Conservation (phyloP, 2,113 vertebrate genomes). For the Propithecus coquereli region DNA sequence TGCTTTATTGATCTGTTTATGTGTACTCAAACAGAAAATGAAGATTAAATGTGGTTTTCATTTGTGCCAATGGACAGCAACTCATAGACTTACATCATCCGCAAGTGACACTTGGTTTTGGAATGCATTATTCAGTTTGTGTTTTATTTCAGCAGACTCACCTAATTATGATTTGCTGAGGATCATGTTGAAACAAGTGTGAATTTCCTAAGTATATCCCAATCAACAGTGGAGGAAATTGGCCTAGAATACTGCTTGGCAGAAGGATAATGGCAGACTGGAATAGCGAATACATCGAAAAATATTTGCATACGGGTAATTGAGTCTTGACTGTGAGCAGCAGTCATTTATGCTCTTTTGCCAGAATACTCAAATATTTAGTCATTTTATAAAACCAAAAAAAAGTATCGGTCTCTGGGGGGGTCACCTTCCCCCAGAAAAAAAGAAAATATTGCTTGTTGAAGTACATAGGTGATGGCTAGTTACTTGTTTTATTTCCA, state of each 20-base stretch:
- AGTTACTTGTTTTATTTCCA: neutral
- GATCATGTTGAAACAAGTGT: neutral
- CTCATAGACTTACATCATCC: neutral
- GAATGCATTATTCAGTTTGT: neutral
- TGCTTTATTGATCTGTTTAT: neutral
- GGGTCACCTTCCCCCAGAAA: fast-evolving
- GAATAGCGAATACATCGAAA: neutral
- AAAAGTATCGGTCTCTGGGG: neutral
- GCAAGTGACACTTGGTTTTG: neutral
- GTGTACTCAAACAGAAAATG: neutral
- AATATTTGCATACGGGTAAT: constrained; percentile 38
- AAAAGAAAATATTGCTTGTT: neutral
- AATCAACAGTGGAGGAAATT: neutral
- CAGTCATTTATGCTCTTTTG: neutral
- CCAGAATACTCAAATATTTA: neutral
- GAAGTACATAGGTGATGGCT: neutral
- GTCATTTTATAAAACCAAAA: neutral
- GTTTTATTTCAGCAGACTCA: neutral
- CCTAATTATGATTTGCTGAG: constrained; percentile 18
- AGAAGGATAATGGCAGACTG: constrained; percentile 16
- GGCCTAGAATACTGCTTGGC: constrained; percentile 23
- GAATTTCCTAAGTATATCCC: constrained; percentile 35
- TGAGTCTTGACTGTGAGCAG: neutral
- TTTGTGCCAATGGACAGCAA: neutral
- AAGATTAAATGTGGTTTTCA: neutral